Percentiles rank a stretch among this genome's conserved stretches.
These are phyloP conservation scores for Denticeps clupeoides DNA, from an alignment of 2,797 vertebrate species.

Conservation along the genomic window DNA sequence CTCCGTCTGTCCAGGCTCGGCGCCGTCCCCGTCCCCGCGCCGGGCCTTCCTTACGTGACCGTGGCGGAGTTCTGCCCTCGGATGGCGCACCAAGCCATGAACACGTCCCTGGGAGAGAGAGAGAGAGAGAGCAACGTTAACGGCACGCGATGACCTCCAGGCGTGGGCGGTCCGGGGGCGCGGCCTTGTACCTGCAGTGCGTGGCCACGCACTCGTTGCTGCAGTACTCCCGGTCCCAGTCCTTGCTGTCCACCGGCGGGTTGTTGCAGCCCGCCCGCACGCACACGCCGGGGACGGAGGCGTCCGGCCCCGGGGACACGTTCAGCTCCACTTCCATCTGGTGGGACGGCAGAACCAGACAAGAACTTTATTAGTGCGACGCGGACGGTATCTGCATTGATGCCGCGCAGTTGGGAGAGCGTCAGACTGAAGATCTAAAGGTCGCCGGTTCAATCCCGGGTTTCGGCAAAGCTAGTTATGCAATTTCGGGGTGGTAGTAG, in stretches of 20 bases:
- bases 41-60: too few relatives aligned
- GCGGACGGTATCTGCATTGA: too few relatives aligned
- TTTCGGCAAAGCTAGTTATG: too few relatives aligned
- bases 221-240: conserved; percentile 87
- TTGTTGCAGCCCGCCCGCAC: conserved; percentile 79
- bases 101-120: conserved; percentile 65
- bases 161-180: too few relatives aligned
- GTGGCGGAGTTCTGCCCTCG: conserved; percentile 72
- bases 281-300: conserved; percentile 51
- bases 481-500: too few relatives aligned
- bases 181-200: conserved; percentile 82
- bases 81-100: conserved; percentile 79
- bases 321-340: conserved; percentile 82
- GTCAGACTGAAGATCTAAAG: too few relatives aligned
- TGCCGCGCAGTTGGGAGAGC: too few relatives aligned
- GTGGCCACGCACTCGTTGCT: conserved; percentile 86
- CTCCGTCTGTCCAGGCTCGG: too few relatives aligned
- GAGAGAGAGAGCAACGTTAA: background rate
- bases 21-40: too few relatives aligned
- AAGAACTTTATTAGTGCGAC: too few relatives aligned
- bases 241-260: conserved; percentile 68
- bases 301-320: conserved; percentile 48
- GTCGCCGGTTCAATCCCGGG: too few relatives aligned
- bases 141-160: too few relatives aligned
- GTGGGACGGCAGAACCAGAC: background rate